phyloP scores from a whole-genome alignment of 2,888 invertebrate genomes.

The Selenia dentaria region DNA sequence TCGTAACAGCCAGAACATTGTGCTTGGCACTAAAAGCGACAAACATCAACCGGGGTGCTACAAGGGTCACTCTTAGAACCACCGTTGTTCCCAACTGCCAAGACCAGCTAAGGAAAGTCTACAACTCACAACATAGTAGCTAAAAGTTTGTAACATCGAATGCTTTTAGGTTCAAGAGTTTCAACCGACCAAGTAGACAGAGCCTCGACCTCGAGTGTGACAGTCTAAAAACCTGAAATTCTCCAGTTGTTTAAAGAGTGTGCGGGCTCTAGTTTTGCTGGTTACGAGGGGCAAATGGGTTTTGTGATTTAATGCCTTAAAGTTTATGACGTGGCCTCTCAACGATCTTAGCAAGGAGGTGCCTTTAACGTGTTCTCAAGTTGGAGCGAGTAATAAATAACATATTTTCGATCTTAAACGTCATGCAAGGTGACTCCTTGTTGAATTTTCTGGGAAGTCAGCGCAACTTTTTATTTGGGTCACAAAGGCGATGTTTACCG shows the following conservation, averaged over 20 bases:
- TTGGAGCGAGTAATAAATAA: constrained; percentile 50
- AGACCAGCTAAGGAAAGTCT: constrained; percentile 65
- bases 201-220: constrained; percentile 34
- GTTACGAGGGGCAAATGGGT: constrained; percentile 52
- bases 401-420: constrained; percentile 47
- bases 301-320: constrained; percentile 69
- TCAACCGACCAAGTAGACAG: constrained; percentile 46
- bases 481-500: constrained; percentile 13
- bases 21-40: constrained; percentile 70
- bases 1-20: constrained; percentile 45
- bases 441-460: constrained; percentile 20
- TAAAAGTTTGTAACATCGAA: constrained; percentile 79
- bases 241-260: constrained; percentile 22
- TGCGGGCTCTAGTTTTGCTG: constrained; percentile 43
- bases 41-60: constrained; percentile 58
- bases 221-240: constrained; percentile 22
- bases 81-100: constrained; percentile 62
- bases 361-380: constrained; percentile 47
- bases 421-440: constrained; percentile 23
- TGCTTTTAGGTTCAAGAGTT: constrained; percentile 69
- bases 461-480: constrained; percentile 24
- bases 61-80: constrained; percentile 71
- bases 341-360: constrained; percentile 60
- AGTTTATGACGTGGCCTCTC: constrained; percentile 61
- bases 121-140: constrained; percentile 70